Evolutionary conservation across 2,113 vertebrate species (phyloP), one percentile per base, ranked within the genome.

Genomic region (Euleptes europaea): DNA sequence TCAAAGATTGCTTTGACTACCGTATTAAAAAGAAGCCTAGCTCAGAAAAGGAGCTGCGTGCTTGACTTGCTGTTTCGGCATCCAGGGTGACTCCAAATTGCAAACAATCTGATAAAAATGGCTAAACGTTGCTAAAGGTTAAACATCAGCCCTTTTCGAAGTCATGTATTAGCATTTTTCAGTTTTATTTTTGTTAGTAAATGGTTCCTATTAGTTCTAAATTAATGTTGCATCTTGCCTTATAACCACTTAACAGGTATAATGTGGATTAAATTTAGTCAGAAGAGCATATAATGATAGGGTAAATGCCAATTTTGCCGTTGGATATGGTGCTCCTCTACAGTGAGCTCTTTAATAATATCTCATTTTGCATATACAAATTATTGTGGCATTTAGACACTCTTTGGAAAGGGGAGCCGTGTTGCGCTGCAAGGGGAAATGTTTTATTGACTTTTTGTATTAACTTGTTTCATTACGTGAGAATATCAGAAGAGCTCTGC

Each of bases 31-130:
- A 88, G 88, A 92, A 85, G 77, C 28, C 74, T 79, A 89, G 65
- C 60, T 82, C 91, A 65, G 81, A 87, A 91, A 94, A 83, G 90
- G 88, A 91, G 83, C 87, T 86, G 72, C 66, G 92, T 89, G 86
- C 91, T 92, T 71, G 88, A 94, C 94, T 94, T 91, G 89, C 94
- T 88, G 90, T 92, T 91, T 88, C 76, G 89, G 90, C 91, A 94
- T 81, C 79, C 84, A 3, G 83, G 15, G 47, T 85, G 91, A 91
- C 93, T 89, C 93, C 93, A 91, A 87, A 93, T 93, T 89, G 79
- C 78, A 91, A 90, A 88, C 69, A 89, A 82, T 88, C 84, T 82
- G 83, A 89, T 90, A 92, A 84, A 94, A 92, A 92, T 77, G 89
- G 66, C 51, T 89, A 78, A 44, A 35, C 81, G 49, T 80, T 71